These are phyloP conservation scores for Microcaecilia unicolor DNA, from an alignment of 2,797 vertebrate species.

Conservation along the genomic window DNA sequence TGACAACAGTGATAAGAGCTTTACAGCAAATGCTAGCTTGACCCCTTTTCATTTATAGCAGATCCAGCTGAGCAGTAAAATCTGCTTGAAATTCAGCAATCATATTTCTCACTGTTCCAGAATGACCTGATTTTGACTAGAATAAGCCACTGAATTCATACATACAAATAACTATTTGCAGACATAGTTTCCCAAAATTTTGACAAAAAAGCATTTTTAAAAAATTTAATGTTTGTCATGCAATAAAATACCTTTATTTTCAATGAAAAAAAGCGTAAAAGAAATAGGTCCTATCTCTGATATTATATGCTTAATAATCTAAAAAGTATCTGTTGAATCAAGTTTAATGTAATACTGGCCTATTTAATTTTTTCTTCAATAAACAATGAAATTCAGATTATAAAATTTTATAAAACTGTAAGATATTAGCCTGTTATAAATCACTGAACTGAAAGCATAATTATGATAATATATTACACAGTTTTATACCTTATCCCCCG, in stretches of 20 bases:
- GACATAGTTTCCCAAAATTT: constrained; percentile 52
- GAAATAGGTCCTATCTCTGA: not conserved
- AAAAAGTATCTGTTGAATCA: not conserved
- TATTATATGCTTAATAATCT: not conserved
- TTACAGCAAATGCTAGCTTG: constrained; percentile 41
- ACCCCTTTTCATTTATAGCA: constrained; percentile 60
- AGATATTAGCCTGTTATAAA: too few species aligned
- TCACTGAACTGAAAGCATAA: too few species aligned
- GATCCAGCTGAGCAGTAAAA: constrained; percentile 52
- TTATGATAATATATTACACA: too few species aligned
- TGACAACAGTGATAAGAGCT: constrained; percentile 53
- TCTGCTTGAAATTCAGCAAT: constrained; percentile 70
- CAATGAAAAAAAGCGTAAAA: constrained; percentile 10
- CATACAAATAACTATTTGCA: constrained; percentile 69
- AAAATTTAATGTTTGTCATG: constrained; percentile 7
- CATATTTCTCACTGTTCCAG: constrained; percentile 62
- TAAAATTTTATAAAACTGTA: too few species aligned
- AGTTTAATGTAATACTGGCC: not conserved
- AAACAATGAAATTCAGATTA: too few species aligned
- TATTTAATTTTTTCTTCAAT: not conserved
- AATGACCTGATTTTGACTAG: constrained; percentile 73
- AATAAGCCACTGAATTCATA: constrained; percentile 75
- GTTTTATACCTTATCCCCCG: too few species aligned
- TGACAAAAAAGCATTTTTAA: constrained; percentile 26
- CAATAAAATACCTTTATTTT: constrained; percentile 11